Conservation (phyloP, 2,113 vertebrate species). For the Phoxinus phoxinus region DNA sequence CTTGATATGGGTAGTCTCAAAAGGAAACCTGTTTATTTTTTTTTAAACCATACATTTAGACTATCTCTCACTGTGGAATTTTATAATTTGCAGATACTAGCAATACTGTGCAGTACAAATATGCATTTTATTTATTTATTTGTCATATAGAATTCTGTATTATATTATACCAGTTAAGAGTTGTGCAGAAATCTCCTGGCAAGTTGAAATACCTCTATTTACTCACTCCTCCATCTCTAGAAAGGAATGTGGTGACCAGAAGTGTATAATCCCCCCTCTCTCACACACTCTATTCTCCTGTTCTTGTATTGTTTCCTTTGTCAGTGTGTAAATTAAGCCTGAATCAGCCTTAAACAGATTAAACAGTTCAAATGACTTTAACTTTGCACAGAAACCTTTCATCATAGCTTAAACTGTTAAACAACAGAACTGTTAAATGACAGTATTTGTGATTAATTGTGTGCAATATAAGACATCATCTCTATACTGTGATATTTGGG, state of each 20-base stretch:
- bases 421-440: neutral
- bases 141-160: neutral
- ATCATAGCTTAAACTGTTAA: neutral
- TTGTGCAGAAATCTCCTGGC: conserved; percentile 36
- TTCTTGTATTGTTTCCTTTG: conserved; percentile 21
- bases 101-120: neutral
- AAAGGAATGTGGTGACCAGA: conserved; percentile 46
- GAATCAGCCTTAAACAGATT: neutral
- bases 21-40: neutral
- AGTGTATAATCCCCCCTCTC: conserved; percentile 3
- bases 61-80: neutral
- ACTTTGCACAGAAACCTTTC: neutral
- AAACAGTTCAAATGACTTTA: neutral
- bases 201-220: conserved; percentile 44
- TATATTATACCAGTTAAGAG: neutral
- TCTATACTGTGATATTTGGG: neutral
- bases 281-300: conserved; percentile 23
- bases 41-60: neutral
- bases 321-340: conserved; percentile 8
- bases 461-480: neutral
- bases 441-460: neutral
- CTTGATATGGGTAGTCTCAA: neutral
- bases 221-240: conserved; percentile 38
- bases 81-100: neutral
- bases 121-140: neutral